phyloP scores from a whole-genome alignment of 64 coral and sea anemone genomes.

The Dendronephthya gigantea region DNA sequence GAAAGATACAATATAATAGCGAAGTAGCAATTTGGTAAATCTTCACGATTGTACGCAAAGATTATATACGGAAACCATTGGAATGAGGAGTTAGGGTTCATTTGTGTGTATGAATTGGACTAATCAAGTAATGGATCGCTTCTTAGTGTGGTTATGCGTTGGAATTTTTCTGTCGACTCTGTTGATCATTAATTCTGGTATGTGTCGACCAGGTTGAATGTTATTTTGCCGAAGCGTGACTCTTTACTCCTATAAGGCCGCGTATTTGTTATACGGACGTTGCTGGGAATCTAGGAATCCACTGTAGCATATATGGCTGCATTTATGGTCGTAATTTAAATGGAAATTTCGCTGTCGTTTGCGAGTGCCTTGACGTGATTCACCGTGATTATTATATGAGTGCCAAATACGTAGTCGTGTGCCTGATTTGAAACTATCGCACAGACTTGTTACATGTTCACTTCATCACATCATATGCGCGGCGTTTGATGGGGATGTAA shows the following conservation, averaged over 20 bases:
- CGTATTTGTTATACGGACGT: background rate
- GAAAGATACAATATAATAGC: background rate
- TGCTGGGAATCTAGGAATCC: background rate
- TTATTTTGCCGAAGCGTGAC: background rate
- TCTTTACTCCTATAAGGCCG: background rate
- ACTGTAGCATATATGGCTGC: background rate
- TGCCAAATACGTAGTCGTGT: background rate
- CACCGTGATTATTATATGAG: background rate
- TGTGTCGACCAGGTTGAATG: constrained; percentile 1
- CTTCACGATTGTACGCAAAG: background rate
- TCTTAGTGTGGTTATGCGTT: background rate
- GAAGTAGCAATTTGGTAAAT: background rate
- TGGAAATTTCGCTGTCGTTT: background rate
- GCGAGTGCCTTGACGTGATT: background rate
- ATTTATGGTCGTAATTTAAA: background rate
- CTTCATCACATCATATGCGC: background rate
- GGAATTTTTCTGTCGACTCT: background rate
- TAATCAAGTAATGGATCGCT: background rate
- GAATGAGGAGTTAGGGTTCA: background rate
- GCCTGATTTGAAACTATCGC: background rate
- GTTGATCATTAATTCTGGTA: constrained; percentile 4
- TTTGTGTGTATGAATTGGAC: background rate
- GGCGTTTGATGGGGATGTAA: background rate
- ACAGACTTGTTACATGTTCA: background rate
- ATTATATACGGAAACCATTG: background rate